These are phyloP conservation scores for Adoxophyes honmai DNA, from an alignment of 1,140 invertebrate species.

Conservation along the genomic window DNA sequence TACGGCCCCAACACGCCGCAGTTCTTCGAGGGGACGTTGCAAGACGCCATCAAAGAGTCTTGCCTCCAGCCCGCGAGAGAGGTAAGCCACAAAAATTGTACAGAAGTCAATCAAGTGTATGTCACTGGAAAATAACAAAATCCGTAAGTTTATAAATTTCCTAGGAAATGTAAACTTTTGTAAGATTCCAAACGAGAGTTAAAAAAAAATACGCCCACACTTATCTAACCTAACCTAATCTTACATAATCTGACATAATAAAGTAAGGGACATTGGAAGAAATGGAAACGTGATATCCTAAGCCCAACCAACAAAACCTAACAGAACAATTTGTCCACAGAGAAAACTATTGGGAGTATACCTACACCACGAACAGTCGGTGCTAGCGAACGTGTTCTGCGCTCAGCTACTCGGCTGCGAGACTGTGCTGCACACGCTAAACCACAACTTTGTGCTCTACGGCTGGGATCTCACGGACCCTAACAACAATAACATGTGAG, in stretches of 20 bases:
- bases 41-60: constrained; percentile 93
- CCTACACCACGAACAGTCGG: constrained; percentile 95
- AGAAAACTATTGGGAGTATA: constrained; percentile 94
- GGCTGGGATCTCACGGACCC: constrained; percentile 96
- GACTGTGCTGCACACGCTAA: constrained; percentile 90
- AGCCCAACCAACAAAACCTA: too few relatives aligned
- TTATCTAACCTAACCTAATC: too few relatives aligned
- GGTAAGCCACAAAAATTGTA: constrained; percentile 82
- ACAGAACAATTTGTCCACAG: too few relatives aligned
- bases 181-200: too few relatives aligned
- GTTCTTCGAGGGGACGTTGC: constrained; percentile 93
- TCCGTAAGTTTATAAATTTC: too few relatives aligned
- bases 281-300: too few relatives aligned
- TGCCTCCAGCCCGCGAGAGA: constrained; percentile 92
- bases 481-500: constrained; percentile 88
- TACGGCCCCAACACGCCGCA: constrained; percentile 90
- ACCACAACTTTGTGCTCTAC: constrained; percentile 93
- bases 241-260: too few relatives aligned
- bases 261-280: too few relatives aligned
- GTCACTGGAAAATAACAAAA: too few relatives aligned
- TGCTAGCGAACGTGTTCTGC: constrained; percentile 97
- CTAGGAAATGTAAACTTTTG: too few relatives aligned
- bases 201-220: too few relatives aligned
- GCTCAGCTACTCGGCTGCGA: constrained; percentile 94
- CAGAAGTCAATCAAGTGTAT: too few relatives aligned